Evolutionary conservation across 2,888 invertebrate genomes (phyloP).

Genomic region (Metallyticus violacea): DNA sequence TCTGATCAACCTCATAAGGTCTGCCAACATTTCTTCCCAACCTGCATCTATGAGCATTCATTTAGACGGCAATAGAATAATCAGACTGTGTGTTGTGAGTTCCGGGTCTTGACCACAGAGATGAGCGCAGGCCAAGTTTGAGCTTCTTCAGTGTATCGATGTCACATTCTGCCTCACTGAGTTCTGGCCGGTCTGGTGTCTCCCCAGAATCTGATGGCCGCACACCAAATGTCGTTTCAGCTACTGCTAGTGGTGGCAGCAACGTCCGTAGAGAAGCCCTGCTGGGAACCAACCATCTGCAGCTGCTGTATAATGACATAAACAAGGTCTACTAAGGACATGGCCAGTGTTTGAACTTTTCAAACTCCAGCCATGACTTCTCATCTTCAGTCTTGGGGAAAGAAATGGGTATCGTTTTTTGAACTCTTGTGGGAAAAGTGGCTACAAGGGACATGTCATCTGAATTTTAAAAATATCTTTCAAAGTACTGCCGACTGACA

Average conservation of each 20-base stretch:
- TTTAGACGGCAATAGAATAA: slow-evolving; percentile 72
- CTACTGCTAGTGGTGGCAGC: slow-evolving; percentile 60
- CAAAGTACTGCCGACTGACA: too few relatives aligned
- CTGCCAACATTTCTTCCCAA: not conserved
- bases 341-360: not conserved
- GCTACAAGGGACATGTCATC: too few relatives aligned
- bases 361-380: not conserved
- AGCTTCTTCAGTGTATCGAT: slow-evolving; percentile 71
- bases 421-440: too few relatives aligned
- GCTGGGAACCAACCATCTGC: slow-evolving; percentile 54
- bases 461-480: too few relatives aligned
- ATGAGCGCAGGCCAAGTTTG: slow-evolving; percentile 66
- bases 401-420: too few relatives aligned
- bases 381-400: too few relatives aligned
- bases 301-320: slow-evolving; percentile 19
- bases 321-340: not conserved
- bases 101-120: slow-evolving; percentile 65
- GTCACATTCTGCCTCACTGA: slow-evolving; percentile 70
- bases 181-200: slow-evolving; percentile 54
- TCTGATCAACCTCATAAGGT: not conserved
- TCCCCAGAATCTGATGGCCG: slow-evolving; percentile 36
- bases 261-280: slow-evolving; percentile 59
- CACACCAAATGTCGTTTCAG: slow-evolving; percentile 55
- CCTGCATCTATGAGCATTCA: not conserved
- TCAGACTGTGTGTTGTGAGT: slow-evolving; percentile 63